Evolutionary conservation across 1,140 invertebrate genomes (phyloP).

Genomic region (Alviniconcha marisindica): DNA sequence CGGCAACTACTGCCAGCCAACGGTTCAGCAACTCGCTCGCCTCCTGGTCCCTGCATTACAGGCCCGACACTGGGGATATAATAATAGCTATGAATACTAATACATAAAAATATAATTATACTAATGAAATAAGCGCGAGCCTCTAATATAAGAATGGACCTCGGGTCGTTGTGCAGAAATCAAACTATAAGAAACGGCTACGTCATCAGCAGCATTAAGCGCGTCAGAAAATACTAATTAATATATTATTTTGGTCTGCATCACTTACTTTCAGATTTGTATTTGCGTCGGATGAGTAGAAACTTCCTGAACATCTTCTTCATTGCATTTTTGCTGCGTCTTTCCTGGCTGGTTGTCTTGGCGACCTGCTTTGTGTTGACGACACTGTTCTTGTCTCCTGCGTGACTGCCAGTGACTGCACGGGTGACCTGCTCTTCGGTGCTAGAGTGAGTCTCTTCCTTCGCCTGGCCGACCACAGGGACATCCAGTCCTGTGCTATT

Average conservation of each 20-base stretch:
- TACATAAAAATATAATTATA: background rate
- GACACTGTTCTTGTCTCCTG: background rate
- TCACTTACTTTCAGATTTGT: slow-evolving; percentile 26
- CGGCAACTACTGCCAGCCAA: too few relatives aligned
- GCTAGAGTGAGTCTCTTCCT: too few relatives aligned
- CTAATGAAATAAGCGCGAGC: background rate
- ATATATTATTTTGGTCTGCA: background rate
- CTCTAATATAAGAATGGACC: slow-evolving; percentile 8
- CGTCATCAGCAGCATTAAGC: background rate
- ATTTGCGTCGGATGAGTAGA: slow-evolving; percentile 27
- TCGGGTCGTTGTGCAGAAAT: too few relatives aligned
- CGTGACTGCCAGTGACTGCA: too few relatives aligned
- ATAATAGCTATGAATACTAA: background rate
- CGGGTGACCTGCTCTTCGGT: too few relatives aligned
- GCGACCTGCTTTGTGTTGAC: background rate
- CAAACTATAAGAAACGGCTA: background rate
- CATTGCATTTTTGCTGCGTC: background rate
- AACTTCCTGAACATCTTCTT: slow-evolving; percentile 32
- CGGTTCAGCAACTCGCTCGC: too few relatives aligned
- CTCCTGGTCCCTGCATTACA: background rate
- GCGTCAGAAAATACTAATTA: background rate
- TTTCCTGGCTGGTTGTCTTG: background rate
- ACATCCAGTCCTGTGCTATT: too few relatives aligned
- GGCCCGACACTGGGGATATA: slow-evolving; percentile 8
- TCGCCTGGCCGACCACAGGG: too few relatives aligned